Evolutionary conservation across 1,140 invertebrate genomes (phyloP), one percentile per base, ranked within the genome.

Genomic region (Heliconius himera): DNA sequence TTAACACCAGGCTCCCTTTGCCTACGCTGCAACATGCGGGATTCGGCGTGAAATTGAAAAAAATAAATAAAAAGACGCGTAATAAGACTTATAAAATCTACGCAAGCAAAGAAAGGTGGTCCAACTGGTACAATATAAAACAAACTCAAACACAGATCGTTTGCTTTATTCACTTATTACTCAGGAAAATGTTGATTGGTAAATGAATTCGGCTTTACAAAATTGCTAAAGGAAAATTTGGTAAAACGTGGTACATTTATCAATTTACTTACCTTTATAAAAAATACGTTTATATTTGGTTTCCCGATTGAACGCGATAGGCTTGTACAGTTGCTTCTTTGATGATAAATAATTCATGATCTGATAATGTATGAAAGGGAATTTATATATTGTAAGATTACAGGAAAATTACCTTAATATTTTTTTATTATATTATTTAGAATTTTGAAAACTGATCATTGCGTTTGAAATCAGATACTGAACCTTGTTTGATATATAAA

Each of bases 241-340:
- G 8, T 3, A 60, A 26, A n/a, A n/a, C 56, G 22, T 60, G 56
- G 56, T 60, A 60, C 56, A 26, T 60, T 60, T 60, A 60, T 60
- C 56, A 60, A 60, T 60, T 60, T 60, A 60, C 8, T 60, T 60
- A 60, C 56, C 56, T 60, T 60, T 26, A 60, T 60, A 60, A 60
- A 60, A 26, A 60, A 60, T 26, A 22, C 22, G 22, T 60, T 60
- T 8, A 60, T 60, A 20, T 60, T 22, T 60, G 56, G 56, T 2
- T 20, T 22, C 13, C 4, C 22, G 56, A 22, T 26, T 60, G 56
- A 60, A 60, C 22, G 22, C 13, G 22, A 60, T 60, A 11, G 2
- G 22, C 29, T 60, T 60, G 22, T 26, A 60, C 56, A 26, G 56
- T 26, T 26, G 56, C 56, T 60, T 60, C 22, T 8, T 26, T 60